These are phyloP conservation scores for Allolobophora icterica DNA, from an alignment of 2,888 invertebrate species.

Conservation along the genomic window DNA sequence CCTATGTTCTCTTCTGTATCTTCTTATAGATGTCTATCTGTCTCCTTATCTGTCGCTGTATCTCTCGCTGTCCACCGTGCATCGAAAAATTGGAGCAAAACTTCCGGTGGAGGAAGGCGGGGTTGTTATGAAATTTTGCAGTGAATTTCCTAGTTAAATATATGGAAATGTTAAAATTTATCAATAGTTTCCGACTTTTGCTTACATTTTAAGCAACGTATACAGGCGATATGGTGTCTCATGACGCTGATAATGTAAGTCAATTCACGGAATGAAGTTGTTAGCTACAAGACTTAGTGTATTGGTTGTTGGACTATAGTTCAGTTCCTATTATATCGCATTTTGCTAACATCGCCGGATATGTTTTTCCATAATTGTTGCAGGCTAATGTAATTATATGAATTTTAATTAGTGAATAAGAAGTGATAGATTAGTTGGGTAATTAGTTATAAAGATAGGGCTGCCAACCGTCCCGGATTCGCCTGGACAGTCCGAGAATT, in stretches of 20 bases:
- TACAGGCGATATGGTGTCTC: neutral
- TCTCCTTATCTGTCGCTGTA: neutral
- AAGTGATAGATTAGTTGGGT: too few relatives aligned
- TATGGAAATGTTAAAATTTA: neutral
- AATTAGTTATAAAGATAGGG: too few relatives aligned
- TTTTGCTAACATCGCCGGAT: too few relatives aligned
- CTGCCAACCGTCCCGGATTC: too few relatives aligned
- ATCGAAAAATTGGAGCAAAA: neutral
- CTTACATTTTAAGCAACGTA: neutral
- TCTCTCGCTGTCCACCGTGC: neutral
- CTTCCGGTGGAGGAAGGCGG: constrained; percentile 14
- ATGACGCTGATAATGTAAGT: neutral
- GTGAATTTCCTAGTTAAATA: neutral
- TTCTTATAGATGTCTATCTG: too few relatives aligned
- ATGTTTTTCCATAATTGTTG: too few relatives aligned
- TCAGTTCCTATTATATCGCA: too few relatives aligned
- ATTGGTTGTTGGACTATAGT: neutral
- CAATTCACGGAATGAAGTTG: neutral
- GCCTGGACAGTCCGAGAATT: too few relatives aligned
- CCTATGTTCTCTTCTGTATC: too few relatives aligned
- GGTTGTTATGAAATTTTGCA: neutral
- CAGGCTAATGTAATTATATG: too few relatives aligned
- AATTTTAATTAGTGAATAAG: too few relatives aligned
- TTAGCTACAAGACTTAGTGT: neutral
- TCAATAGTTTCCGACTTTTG: neutral